phyloP scores from a whole-genome alignment of 2,113 vertebrate genomes.

The Manacus vitellinus region DNA sequence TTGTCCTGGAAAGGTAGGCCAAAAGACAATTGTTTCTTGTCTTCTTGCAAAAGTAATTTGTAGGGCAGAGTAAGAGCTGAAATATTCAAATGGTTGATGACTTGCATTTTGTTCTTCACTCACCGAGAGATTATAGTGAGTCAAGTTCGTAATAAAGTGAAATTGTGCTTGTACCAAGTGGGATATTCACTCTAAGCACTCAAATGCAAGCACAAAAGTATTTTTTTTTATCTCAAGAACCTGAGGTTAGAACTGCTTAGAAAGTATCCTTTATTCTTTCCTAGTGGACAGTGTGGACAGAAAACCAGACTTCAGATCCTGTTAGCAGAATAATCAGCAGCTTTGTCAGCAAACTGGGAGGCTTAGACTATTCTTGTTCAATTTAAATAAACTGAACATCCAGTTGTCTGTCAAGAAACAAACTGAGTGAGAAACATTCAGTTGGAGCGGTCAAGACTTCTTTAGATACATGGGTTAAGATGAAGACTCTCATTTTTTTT shows the following conservation, averaged over 20 bases:
- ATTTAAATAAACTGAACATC: neutral
- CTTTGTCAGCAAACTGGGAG: neutral
- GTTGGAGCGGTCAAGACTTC: neutral
- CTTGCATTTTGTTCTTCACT: neutral
- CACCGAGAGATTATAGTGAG: neutral
- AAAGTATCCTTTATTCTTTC: neutral
- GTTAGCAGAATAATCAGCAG: neutral
- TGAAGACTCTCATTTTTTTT: neutral
- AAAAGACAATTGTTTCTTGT: neutral
- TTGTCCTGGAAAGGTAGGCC: neutral
- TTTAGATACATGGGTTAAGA: neutral
- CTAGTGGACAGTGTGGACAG: neutral
- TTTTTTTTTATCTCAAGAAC: neutral
- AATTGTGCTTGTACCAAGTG: neutral
- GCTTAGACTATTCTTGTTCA: neutral
- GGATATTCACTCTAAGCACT: neutral
- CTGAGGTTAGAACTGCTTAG: neutral
- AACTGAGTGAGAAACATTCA: neutral
- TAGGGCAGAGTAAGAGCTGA: neutral
- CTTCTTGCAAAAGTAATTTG: neutral
- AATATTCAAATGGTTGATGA: neutral
- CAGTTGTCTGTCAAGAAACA: neutral
- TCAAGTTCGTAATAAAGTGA: neutral
- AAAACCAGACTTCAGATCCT: neutral
- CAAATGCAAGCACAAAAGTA: neutral